A percentile compares a stretch with the other conserved stretches of the same genome.
These are phyloP conservation scores for Urophycis tenuis DNA, from an alignment of 2,797 vertebrate species.

Conservation along the genomic window DNA sequence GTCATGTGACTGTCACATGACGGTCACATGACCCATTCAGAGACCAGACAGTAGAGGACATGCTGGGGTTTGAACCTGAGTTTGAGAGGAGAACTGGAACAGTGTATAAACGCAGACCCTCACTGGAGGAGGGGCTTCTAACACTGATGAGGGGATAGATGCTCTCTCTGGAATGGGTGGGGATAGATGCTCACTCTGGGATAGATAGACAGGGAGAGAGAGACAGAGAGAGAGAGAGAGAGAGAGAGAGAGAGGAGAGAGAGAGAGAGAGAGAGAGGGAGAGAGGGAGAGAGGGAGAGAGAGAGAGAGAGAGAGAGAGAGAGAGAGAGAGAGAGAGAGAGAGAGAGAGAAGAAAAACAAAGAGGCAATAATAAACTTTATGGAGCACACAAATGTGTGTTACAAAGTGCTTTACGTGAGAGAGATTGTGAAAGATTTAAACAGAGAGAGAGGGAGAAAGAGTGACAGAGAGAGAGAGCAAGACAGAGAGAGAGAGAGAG, in stretches of 20 bases:
- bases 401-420: no score
- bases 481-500: slow-evolving; percentile 6
- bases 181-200: slow-evolving; percentile 41
- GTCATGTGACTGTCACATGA: not conserved
- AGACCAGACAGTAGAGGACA: not conserved
- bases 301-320: not conserved
- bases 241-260: slow-evolving; percentile 8
- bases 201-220: slow-evolving; percentile 9
- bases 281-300: not conserved
- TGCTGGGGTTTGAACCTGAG: not conserved
- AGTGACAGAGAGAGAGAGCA: no score
- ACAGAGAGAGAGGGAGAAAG: not conserved
- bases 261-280: slow-evolving; percentile 1
- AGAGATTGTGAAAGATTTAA: no score
- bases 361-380: no score
- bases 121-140: slow-evolving; percentile 4
- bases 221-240: slow-evolving; percentile 42
- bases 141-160: no score
- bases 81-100: not conserved
- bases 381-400: no score
- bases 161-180: slow-evolving; percentile 39
- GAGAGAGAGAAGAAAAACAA: not conserved
- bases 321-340: slow-evolving; percentile 10
- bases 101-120: not conserved
- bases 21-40: not conserved